Conservation (phyloP, 2,113 vertebrate species). For the Dryoscopus gambensis region DNA sequence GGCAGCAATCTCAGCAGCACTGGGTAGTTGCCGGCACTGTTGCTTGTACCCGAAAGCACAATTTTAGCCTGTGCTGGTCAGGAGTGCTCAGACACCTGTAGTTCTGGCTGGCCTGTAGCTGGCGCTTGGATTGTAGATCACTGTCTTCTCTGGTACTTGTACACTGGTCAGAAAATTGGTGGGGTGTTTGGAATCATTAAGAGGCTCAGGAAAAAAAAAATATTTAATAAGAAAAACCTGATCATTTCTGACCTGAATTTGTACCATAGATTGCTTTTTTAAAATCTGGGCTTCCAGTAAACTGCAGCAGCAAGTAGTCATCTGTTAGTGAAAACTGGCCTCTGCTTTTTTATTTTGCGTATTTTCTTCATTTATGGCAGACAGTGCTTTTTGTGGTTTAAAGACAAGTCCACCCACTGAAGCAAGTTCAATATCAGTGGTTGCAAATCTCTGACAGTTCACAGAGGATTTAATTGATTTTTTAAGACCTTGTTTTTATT, state of each 20-base stretch:
- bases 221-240: conserved; percentile 48
- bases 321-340: conserved; percentile 8
- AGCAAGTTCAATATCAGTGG: conserved; percentile 16
- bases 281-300: conserved; percentile 36
- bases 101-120: not conserved
- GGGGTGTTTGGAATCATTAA: conserved; percentile 48
- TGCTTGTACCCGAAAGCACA: conserved; percentile 62
- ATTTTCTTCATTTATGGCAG: not conserved
- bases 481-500: conserved; percentile 25
- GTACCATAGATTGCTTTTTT: not conserved
- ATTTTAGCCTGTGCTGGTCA: not conserved
- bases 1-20: conserved; percentile 49
- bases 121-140: conserved; percentile 18
- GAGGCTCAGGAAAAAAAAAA: conserved; percentile 64
- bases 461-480: conserved; percentile 12
- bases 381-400: conserved; percentile 25
- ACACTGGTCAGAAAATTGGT: conserved; percentile 15
- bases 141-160: conserved; percentile 7
- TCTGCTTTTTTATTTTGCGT: not conserved
- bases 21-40: conserved; percentile 13
- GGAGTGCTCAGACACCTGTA: conserved; percentile 12
- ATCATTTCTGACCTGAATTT: conserved; percentile 59
- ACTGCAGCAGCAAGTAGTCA: conserved; percentile 11
- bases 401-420: not conserved
- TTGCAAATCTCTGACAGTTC: not conserved